Evolutionary conservation across 2,113 vertebrate genomes (phyloP), one percentile per base, ranked within the genome.

Genomic region (Podocnemis expansa): DNA sequence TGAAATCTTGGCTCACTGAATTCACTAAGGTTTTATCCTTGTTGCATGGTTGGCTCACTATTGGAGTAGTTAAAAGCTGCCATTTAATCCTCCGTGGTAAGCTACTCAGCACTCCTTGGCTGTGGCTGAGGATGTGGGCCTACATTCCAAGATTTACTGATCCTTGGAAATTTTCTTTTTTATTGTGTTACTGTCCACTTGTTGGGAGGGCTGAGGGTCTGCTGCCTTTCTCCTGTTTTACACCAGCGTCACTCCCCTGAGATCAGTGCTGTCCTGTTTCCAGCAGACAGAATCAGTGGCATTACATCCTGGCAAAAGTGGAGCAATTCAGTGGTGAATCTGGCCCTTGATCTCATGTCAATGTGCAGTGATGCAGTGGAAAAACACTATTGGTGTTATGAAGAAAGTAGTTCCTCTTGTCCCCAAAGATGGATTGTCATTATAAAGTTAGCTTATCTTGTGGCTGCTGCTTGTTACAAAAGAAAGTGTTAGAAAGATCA

Each of bases 141-240:
- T 67, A 34, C 5, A 76, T 82, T 88, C 24, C 29, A 85, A 80
- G 31, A 45, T 80, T 93, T 95, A 41, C 78, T 67, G 89, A 78
- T 90, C 75, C 87, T 94, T 0, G 0, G 91, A 75, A 31, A 29
- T 63, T 95, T 52, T 87, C 73, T 87, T 87, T n/a, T 34, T 24
- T 63, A 91, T 93, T 93, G 29, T 82, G 90, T 96, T 90, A 87
- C 5, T 3, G 34, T 56, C 22, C 88, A 87, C 79, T 41, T 93
- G 14, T 80, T 87, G 91, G 84, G 89, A 81, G 58, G 89, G 91
- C 94, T 92, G 58, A 1, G 2, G 55, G 67, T 87, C 79, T 93
- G 91, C 90, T 55, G 49, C 0, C 0, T 14, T 88, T 78, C 75
- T 93, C 85, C 75, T 13, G 9, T 89, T 91, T 24, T 17, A 34